phyloP scores from a whole-genome alignment of 2,113 vertebrate genomes.

The Chionis minor region DNA sequence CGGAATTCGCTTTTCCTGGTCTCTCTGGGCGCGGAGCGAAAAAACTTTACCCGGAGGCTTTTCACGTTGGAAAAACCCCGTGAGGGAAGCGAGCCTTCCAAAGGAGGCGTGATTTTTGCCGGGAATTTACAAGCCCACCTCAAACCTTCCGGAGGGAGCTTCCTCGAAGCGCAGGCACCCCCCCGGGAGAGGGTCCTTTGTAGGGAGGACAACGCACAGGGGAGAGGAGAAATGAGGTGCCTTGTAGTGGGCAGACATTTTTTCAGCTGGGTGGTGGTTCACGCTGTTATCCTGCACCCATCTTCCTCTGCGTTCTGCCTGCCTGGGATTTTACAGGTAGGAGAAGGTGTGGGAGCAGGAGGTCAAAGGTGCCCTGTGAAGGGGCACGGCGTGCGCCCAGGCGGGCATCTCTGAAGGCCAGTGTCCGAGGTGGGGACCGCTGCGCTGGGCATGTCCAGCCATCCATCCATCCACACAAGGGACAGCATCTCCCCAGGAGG shows the following conservation, averaged over 20 bases:
- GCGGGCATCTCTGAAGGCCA: background rate
- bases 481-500: background rate
- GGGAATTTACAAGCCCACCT: background rate
- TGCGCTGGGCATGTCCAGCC: background rate
- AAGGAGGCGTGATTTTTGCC: fast-evolving
- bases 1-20: background rate
- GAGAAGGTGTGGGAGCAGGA: background rate
- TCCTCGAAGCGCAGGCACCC: fast-evolving
- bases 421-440: fast-evolving
- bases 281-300: background rate
- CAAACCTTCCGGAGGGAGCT: background rate
- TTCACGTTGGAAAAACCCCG: background rate
- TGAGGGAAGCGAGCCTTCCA: background rate
- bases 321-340: background rate
- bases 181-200: fast-evolving
- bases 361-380: background rate
- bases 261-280: background rate
- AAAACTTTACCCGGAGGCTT: background rate
- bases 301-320: fast-evolving
- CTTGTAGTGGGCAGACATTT: background rate
- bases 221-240: background rate
- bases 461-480: fast-evolving
- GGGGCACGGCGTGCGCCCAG: fast-evolving
- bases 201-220: fast-evolving
- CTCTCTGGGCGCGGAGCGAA: background rate